Conservation (phyloP, 2,113 vertebrate species). For the Salvelinus fontinalis region DNA sequence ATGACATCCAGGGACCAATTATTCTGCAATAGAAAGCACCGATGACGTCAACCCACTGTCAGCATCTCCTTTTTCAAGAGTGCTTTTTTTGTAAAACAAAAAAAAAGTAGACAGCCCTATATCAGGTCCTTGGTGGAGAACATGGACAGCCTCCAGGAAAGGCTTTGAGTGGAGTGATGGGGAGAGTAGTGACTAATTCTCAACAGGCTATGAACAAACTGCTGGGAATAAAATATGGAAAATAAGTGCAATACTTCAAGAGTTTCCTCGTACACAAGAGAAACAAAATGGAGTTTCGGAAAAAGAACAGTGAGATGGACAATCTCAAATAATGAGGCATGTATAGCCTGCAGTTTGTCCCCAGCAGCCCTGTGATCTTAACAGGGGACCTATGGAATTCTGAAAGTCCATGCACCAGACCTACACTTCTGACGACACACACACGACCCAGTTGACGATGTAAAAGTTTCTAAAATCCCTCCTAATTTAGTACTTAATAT, state of each 20-base stretch:
- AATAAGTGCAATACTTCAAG: not conserved
- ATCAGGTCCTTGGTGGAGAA: conserved; percentile 14
- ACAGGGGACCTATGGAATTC: conserved; percentile 40
- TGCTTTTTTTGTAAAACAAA: not conserved
- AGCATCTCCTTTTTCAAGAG: conserved; percentile 16
- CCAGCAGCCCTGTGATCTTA: conserved; percentile 18
- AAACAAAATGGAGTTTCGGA: conserved; percentile 16
- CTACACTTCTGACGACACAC: conserved; percentile 1
- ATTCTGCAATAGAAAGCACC: not conserved
- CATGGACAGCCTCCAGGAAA: not conserved
- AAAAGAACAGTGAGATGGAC: conserved; percentile 37
- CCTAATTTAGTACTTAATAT: conserved; percentile 55
- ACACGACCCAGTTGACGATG: conserved; percentile 66
- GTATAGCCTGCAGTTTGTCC: too few relatives aligned
- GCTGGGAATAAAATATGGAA: conserved; percentile 34
- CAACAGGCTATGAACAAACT: not conserved
- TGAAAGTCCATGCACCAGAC: not conserved
- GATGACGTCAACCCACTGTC: conserved; percentile 37
- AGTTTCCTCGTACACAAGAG: conserved; percentile 10
- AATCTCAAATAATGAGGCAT: conserved; percentile 5
- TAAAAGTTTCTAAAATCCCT: conserved; percentile 41
- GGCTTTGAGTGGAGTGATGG: not conserved
- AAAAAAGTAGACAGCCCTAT: conserved; percentile 38
- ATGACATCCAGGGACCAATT: conserved; percentile 38
- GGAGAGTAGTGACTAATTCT: not conserved